Conservation (phyloP, 2,888 invertebrate species). For the Dasysyrphus albostriatus region DNA sequence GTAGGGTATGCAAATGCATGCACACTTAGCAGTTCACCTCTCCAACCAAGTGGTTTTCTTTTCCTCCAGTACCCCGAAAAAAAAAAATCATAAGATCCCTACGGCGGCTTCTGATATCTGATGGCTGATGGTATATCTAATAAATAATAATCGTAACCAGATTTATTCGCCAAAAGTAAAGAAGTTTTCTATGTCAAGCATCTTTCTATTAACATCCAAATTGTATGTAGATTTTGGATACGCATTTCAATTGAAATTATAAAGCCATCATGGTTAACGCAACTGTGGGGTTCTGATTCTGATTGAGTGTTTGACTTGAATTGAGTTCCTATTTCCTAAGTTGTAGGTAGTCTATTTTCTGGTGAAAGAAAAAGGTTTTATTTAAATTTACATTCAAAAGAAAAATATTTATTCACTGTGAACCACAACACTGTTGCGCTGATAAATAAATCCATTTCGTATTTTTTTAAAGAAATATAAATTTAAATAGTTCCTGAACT, state of each 20-base stretch:
- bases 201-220: background rate
- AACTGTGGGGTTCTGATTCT: background rate
- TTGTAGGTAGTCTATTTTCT: no score
- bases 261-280: background rate
- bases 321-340: no score
- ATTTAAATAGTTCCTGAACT: no score
- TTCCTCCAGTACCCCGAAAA: background rate
- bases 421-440: no score
- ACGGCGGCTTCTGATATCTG: background rate
- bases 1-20: background rate
- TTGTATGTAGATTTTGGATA: constrained; percentile 3
- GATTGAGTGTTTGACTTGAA: constrained; percentile 2
- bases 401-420: no score
- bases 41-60: background rate
- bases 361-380: no score
- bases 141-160: background rate
- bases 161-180: background rate
- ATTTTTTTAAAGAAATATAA: no score
- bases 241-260: constrained; percentile 34
- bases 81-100: background rate
- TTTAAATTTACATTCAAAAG: no score
- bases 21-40: background rate
- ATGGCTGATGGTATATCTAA: background rate
- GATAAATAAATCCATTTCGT: no score
- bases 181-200: constrained; percentile 17